Evolutionary conservation across 2,888 invertebrate genomes (phyloP), one percentile per base, ranked within the genome.

Genomic region (Bembecia ichneumoniformis): DNA sequence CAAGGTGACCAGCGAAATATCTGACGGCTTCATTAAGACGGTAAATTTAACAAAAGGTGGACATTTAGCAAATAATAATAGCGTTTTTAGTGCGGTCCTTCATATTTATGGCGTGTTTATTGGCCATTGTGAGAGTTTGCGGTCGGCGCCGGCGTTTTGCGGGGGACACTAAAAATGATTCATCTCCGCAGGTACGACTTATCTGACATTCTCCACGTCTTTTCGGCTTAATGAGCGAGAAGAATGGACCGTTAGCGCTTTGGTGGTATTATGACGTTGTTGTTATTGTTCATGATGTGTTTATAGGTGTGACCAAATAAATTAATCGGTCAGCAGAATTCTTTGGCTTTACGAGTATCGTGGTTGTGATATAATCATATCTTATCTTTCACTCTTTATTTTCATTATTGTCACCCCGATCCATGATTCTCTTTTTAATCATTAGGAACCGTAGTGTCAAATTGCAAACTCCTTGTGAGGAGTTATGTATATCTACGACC

Each of bases 81-180:
- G 74, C 75, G 67, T 74, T 80, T 84, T 84, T 83, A 82, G 78
- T 79, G 73, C 72, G 68, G 69, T 74, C 74, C 76, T 76, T 79
- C 77, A 82, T 83, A 83, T 74, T 83, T 83, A 86, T 77, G 77
- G 76, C 69, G 78, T 86, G 86, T 84, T 86, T 86, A 87, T 83
- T 81, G 82, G 77, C 78, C 79, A 77, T 86, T 81, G 75, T 70
- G 64, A 71, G 69, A 71, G 74, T 71, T 62, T 53, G 67, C 62
- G 68, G 66, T 61, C 64, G 69, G 65, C 66, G 71, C 62, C 72
- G 65, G 65, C 71, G 71, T 68, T 66, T 66, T 69, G 58, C 59
- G 54, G 63, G 68, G 61, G 68, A 66, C 73, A 77, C 73, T 82
- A 69, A 77, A 79, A 68, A 76, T 84, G 82, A 82, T 82, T 82